A percentile compares a stretch with the other conserved stretches of the same genome.
These are phyloP conservation scores for Apamea epomidion DNA, from an alignment of 2,888 invertebrate genomes.

Conservation along the genomic window DNA sequence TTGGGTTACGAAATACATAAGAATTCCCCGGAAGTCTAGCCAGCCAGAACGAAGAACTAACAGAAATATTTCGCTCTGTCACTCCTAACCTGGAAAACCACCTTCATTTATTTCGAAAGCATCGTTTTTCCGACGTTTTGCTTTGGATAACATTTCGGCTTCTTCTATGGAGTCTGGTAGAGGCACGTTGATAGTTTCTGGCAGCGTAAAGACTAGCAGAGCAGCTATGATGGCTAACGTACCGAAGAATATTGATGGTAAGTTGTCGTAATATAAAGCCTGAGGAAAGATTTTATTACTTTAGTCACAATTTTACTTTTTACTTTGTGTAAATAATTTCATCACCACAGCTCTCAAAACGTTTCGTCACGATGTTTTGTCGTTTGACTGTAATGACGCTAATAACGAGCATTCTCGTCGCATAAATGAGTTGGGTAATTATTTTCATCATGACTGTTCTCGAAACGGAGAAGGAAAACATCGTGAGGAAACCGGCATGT, in stretches of 20 bases:
- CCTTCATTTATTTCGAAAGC: slow-evolving; percentile 45
- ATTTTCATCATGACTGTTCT: not conserved
- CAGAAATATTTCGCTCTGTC: slow-evolving; percentile 1
- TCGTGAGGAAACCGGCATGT: not conserved
- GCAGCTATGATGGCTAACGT: slow-evolving; percentile 89
- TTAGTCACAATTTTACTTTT: not conserved
- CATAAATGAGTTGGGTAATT: no score
- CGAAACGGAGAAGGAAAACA: not conserved
- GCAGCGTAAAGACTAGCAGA: slow-evolving; percentile 89
- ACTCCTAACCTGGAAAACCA: not conserved
- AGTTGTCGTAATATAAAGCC: slow-evolving; percentile 84
- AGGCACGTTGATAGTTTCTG: slow-evolving; percentile 91
- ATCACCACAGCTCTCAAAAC: not conserved
- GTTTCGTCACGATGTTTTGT: no score
- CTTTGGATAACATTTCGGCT: slow-evolving; percentile 84
- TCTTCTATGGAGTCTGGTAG: slow-evolving; percentile 92
- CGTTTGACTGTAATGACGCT: no score
- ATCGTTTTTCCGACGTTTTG: slow-evolving; percentile 62
- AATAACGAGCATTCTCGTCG: no score
- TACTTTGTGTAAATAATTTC: not conserved
- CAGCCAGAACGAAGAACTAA: not conserved
- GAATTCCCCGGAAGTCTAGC: not conserved
- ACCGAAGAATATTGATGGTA: slow-evolving; percentile 92
- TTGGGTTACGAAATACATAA: not conserved
- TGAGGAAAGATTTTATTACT: slow-evolving; percentile 63